phyloP scores from a whole-genome alignment of 2,888 invertebrate species.

The Nomada goodeniana region DNA sequence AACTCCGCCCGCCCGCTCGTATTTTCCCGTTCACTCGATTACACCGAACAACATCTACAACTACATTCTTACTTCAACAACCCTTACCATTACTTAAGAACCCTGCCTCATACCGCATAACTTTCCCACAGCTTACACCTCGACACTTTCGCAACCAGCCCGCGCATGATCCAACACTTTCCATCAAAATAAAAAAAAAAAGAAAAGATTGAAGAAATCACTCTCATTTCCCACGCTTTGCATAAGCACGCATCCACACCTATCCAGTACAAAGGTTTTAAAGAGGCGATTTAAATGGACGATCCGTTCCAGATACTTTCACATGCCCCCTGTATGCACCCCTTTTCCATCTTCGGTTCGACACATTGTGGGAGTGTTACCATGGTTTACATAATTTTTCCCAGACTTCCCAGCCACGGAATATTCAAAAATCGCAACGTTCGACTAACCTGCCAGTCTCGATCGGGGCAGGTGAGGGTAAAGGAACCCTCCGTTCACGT shows the following conservation, averaged over 20 bases:
- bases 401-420: slow-evolving; percentile 52
- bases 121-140: no score
- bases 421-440: slow-evolving; percentile 77
- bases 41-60: no score
- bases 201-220: not conserved
- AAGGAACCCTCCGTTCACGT: slow-evolving; percentile 68
- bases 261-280: not conserved
- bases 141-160: not conserved
- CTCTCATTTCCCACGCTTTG: slow-evolving; percentile 45
- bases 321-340: slow-evolving; percentile 32
- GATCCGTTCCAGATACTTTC: slow-evolving; percentile 37
- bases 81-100: no score
- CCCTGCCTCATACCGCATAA: no score
- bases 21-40: no score
- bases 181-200: no score
- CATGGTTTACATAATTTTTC: slow-evolving; percentile 79
- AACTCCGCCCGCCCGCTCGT: no score
- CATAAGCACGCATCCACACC: not conserved
- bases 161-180: not conserved
- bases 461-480: slow-evolving; percentile 40
- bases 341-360: slow-evolving; percentile 38
- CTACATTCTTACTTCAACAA: no score
- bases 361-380: slow-evolving; percentile 63
- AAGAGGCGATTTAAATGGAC: slow-evolving; percentile 34
- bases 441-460: slow-evolving; percentile 70